Conservation (phyloP, 2,888 invertebrate genomes). For the Micropterix aruncella region DNA sequence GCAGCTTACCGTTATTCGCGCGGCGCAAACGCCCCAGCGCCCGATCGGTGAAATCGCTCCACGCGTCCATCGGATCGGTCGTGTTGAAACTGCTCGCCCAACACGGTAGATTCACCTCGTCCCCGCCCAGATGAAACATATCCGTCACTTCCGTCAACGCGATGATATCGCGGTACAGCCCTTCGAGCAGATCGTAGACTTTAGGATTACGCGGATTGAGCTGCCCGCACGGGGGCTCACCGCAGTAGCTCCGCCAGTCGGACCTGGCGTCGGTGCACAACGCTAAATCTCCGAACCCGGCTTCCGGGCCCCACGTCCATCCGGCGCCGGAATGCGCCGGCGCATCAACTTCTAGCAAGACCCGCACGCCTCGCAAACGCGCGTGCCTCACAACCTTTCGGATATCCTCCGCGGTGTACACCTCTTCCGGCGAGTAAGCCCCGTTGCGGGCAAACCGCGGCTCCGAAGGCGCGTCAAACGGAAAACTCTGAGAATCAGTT, state of each 20-base stretch:
- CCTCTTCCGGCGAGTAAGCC: slow-evolving; percentile 67
- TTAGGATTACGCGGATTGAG: slow-evolving; percentile 70
- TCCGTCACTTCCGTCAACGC: slow-evolving; percentile 62
- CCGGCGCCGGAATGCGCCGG: slow-evolving; percentile 84
- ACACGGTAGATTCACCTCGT: slow-evolving; percentile 69
- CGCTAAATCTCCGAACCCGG: slow-evolving; percentile 63
- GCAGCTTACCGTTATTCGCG: slow-evolving; percentile 44
- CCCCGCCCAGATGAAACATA: slow-evolving; percentile 72
- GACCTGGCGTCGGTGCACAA: slow-evolving; percentile 71
- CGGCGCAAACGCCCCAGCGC: slow-evolving; percentile 43
- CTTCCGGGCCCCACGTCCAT: slow-evolving; percentile 69
- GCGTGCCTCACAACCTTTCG: slow-evolving; percentile 63
- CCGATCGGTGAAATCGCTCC: slow-evolving; percentile 64
- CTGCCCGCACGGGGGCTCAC: slow-evolving; percentile 80
- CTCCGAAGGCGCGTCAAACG: slow-evolving; percentile 59
- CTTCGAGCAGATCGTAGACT: slow-evolving; percentile 57
- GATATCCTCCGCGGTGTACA: slow-evolving; percentile 58
- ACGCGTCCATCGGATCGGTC: slow-evolving; percentile 60
- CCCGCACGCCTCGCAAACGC: slow-evolving; percentile 67
- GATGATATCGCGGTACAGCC: slow-evolving; percentile 60
- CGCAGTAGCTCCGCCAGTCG: slow-evolving; percentile 59
- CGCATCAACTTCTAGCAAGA: slow-evolving; percentile 80
- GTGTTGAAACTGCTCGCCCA: slow-evolving; percentile 65
- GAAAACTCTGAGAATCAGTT: slow-evolving; percentile 87
- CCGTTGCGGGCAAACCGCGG: slow-evolving; percentile 74